Base-by-base conservation (phyloP, 1,140 invertebrate genomes). In the Cydia fagiglandana region DNA sequence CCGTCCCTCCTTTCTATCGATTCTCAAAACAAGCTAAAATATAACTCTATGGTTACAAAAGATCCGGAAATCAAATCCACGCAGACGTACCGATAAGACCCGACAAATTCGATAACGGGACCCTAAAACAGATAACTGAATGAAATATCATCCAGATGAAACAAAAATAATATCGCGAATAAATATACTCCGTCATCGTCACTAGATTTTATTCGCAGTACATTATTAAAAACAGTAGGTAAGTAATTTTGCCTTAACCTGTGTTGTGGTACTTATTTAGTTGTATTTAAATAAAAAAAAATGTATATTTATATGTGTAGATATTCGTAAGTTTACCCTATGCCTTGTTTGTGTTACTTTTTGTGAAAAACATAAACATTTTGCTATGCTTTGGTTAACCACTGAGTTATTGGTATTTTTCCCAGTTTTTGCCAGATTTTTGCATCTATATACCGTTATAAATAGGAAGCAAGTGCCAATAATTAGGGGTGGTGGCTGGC, bases 141-240 rank as follows among this genome's bases (percentile, higher is more conserved):
- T 34, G 64, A 34, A 68, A 68, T 30, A 34, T 68, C 64, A 24
- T 68, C 13, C 24, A 68, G 64, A 68, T 38, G 30, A 34, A 64
- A 64, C 28, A 34, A 68, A 15, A 68, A 68, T 34, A 38, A 68
- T 5, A 34, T 28, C 4, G 4, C 64, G n/a, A 34, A 68, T 68
- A 68, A 68, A 68, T 30, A 64, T 64, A 34, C 28, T 64, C 6
- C 64, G 17, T 34, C 30, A n/a, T n/a, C n/a, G 64, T n/a, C 64
- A 68, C 30, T 68, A 17, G 30, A 34, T 64, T 64, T 28, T 12
- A 7, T 15, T 17, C 50, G 2, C 50, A 53, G 50, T 53, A 53
- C 4, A 17, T 53, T 53, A 6, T n/a, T 53, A 53, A 4, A 53
- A 50, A 53, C 50, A 53, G 50, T 47, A 45, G 6, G 6, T 41